Base-by-base conservation (phyloP, 2,797 vertebrate genomes). In the Megalops cyprinoides region DNA sequence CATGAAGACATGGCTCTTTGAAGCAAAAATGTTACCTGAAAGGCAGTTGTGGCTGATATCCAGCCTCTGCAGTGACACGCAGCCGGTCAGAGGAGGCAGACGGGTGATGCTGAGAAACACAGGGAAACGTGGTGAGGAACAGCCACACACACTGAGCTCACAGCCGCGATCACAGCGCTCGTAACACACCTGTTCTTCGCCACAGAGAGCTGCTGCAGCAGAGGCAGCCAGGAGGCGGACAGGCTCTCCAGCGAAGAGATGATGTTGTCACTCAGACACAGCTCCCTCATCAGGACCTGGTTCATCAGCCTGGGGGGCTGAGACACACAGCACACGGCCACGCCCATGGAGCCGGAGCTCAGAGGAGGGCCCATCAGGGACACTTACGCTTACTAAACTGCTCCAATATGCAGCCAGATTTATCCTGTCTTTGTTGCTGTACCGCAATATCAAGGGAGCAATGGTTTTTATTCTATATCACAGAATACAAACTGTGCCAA, bases 271-370 rank as follows among this genome's bases (percentile, higher is more conserved):
- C 97, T 95, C 83, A 99, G 91, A 83, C 87, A 90, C 4, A 99
- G 87, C 86, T 97, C 95, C 92, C 94, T 93, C 89, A 99, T 91
- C n/a, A 99, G 94, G 88, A 98, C 96, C 48, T 98, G 97, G 92
- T 99, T 96, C 85, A 90, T 88, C 84, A 99, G 88, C 39, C 83
- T 84, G 56, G 96, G 97, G 83, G 94, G 81, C 97, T 98, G 90
- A 84, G 6, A 79, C 65, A 86, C 60, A 79, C 60, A 87, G 49
- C 25, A 84, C 44, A 74, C n/a, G 10, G 44, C n/a, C 67, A 71
- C 23, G n/a, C 44, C 39, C 23, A 37, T n/a, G n/a, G n/a, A n/a
- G n/a, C n/a, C n/a, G n/a, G n/a, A n/a, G n/a, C n/a, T n/a, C n/a
- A n/a, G n/a, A n/a, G n/a, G n/a, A n/a, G n/a, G n/a, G n/a, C n/a